A percentile compares a stretch with the other conserved stretches of the same genome.
Conservation (phyloP, 1,140 invertebrate genomes). For the Ruditapes philippinarum region DNA sequence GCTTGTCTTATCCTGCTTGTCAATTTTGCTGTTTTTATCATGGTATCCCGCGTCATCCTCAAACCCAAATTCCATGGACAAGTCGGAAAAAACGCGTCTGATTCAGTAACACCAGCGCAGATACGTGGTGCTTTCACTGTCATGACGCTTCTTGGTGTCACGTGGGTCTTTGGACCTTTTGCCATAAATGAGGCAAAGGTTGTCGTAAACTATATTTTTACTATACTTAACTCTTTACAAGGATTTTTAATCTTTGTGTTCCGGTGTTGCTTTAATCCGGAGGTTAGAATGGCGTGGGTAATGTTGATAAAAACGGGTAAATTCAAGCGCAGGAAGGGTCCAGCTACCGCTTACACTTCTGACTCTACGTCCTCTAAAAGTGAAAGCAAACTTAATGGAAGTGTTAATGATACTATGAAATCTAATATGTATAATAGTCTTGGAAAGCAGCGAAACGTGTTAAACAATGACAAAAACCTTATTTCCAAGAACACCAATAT, state of each 20-base stretch:
- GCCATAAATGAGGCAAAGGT: conserved; percentile 87
- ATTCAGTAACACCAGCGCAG: conserved; percentile 83
- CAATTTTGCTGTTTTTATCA: conserved; percentile 87
- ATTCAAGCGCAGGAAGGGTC: conserved; percentile 81
- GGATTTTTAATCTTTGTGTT: conserved; percentile 88
- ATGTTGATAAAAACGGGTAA: conserved; percentile 86
- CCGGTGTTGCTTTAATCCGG: conserved; percentile 87
- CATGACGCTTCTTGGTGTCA: conserved; percentile 88
- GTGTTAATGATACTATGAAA: conserved; percentile 52
- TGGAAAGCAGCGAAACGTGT: conserved; percentile 33
- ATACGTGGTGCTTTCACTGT: conserved; percentile 88
- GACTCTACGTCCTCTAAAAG: conserved; percentile 76
- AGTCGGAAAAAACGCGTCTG: conserved; percentile 63
- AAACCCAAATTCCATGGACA: conserved; percentile 82
- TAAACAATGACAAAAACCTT: conserved; percentile 48
- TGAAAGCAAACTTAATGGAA: conserved; percentile 66
- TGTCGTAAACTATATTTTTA: conserved; percentile 88
- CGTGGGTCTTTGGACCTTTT: conserved; percentile 88
- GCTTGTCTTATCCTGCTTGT: conserved; percentile 87
- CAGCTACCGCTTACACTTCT: conserved; percentile 78
- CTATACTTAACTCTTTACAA: conserved; percentile 88
- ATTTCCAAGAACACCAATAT: conserved; percentile 62
- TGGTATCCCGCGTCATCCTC: conserved; percentile 87
- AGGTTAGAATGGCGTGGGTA: conserved; percentile 87
- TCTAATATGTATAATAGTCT: conserved; percentile 59